A percentile compares a stretch with the other conserved stretches of the same genome.
Conservation (phyloP, 2,113 vertebrate species). For the Brachyistius frenatus region DNA sequence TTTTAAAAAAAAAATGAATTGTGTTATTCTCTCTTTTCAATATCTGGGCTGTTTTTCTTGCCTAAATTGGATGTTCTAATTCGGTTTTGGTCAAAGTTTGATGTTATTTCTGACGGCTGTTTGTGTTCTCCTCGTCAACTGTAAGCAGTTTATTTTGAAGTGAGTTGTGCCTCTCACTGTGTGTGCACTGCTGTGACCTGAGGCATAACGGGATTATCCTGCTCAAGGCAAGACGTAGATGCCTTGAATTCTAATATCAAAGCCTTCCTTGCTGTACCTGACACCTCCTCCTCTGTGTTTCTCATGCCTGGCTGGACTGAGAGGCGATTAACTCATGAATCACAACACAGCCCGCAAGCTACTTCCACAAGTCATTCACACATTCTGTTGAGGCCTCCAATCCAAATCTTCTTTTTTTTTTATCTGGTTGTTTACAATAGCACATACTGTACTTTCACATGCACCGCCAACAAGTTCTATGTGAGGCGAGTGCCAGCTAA, state of each 20-base stretch:
- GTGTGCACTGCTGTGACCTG: constrained; percentile 65
- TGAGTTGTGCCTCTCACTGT: constrained; percentile 57
- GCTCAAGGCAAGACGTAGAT: constrained; percentile 68
- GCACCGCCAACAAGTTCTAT: constrained; percentile 13
- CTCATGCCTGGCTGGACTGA: constrained; percentile 65
- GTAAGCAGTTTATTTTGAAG: constrained; percentile 77
- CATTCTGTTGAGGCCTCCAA: constrained; percentile 41
- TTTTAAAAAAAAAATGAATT: constrained; percentile 55
- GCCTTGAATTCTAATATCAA: constrained; percentile 78
- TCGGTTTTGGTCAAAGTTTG: constrained; percentile 66
- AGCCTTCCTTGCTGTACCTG: constrained; percentile 69
- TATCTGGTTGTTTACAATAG: constrained; percentile 29
- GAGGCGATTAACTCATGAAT: constrained; percentile 66
- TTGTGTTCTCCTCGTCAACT: constrained; percentile 69
- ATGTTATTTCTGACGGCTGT: constrained; percentile 71
- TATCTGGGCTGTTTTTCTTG: constrained; percentile 59
- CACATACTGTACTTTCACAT: constrained; percentile 42
- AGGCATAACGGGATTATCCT: constrained; percentile 78
- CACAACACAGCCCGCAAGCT: constrained; percentile 55
- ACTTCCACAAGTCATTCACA: constrained; percentile 61
- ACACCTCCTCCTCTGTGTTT: constrained; percentile 62
- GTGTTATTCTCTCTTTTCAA: constrained; percentile 61
- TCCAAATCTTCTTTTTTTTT: constrained; percentile 22
- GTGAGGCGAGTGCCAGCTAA: constrained; percentile 34
- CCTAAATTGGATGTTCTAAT: constrained; percentile 70